Evolutionary conservation across 2,888 invertebrate species (phyloP), one percentile per base, ranked within the genome.

Genomic region (Sceliomorpha sp.): DNA sequence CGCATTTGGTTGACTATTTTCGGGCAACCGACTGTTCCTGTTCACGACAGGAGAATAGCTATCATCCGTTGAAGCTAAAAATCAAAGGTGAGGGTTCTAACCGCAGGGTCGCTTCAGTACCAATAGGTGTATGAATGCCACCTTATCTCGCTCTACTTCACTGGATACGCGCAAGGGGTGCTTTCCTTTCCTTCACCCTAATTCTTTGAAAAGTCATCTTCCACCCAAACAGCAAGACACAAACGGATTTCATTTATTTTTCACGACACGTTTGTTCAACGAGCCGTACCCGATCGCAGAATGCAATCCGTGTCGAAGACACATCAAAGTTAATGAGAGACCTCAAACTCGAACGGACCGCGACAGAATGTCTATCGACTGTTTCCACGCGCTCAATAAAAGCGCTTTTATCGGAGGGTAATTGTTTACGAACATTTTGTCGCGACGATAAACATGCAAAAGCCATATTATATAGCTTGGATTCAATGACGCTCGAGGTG

Each of bases 201-300:
- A 70, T 70, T 73, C 68, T 48, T 47, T 56, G 48, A 40, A 53
- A 60, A 63, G 48, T 66, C 70, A 47, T 70, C 73, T 58, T 66
- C 45, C 66, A 55, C 48, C 55, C 50, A 34, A 42, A 34, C 56
- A 47, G 51, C 64, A 63, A 59, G 66, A 72, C 73, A 66, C 70
- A 72, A 75, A 77, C 76, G 74, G 77, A 75, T 73, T 72, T 76
- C 75, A 74, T 79, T 75, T 79, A 78, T 79, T 79, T 82, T 79
- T 80, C 76, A 77, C 70, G 70, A 73, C 70, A 55, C 72, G 67
- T 68, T 72, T 75, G 66, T 59, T 63, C 76, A 62, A 68, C 53
- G 56, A 62, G 60, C 53, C 17, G 50, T 47, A 27, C 48, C 40
- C 24, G 45, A 8, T 31, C 40, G 40, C 14, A 53, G 29, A 59